Percentiles rank a stretch among this genome's conserved stretches.
Conservation (phyloP, 2,113 vertebrate genomes). For the Onychorhynchus coronatus region DNA sequence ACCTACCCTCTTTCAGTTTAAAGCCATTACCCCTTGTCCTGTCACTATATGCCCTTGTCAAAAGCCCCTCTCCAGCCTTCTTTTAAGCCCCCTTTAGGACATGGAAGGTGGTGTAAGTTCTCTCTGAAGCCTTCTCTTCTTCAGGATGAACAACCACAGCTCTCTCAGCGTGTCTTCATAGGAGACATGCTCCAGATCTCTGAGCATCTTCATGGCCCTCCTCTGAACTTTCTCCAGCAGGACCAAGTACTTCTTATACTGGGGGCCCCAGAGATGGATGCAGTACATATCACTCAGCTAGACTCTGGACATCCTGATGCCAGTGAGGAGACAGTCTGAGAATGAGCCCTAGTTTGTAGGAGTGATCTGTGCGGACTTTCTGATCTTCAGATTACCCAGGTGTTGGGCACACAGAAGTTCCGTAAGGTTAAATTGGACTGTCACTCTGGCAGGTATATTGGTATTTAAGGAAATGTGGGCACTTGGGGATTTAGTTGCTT, state of each 20-base stretch:
- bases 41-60: neutral
- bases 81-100: neutral
- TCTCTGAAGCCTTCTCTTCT: neutral
- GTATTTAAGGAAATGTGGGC: neutral
- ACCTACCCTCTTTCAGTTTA: neutral
- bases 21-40: neutral
- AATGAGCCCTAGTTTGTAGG: neutral
- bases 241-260: neutral
- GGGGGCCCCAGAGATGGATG: neutral
- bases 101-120: neutral
- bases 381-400: neutral
- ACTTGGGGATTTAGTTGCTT: neutral
- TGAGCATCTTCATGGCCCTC: neutral
- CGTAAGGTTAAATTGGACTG: neutral
- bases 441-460: neutral
- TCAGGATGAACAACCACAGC: neutral
- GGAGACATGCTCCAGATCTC: neutral
- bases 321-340: neutral
- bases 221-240: neutral
- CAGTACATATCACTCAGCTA: neutral
- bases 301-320: neutral
- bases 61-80: neutral
- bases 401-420: neutral
- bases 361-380: neutral
- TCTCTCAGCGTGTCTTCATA: neutral